Base-by-base conservation (phyloP, 2,888 invertebrate species). In the Parasteatoda lunata region DNA sequence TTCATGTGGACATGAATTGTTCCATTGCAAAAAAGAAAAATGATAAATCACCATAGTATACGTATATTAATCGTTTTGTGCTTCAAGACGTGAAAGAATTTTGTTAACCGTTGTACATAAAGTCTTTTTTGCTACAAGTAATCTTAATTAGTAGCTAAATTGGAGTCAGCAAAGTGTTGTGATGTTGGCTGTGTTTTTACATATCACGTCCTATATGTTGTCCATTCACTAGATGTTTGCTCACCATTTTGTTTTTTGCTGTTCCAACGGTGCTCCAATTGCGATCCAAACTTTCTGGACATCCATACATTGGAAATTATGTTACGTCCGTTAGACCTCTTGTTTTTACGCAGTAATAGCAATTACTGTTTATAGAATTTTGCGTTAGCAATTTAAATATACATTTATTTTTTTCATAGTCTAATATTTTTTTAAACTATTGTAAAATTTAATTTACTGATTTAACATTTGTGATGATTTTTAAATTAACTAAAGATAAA, bases 161-260 rank as follows among this genome's bases (percentile, higher is more conserved):
- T 77, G 85, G 71, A 76, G 85, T 86, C 85, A 80, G 80, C 85
- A 86, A 80, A 76, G 30, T 59, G 9, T 9, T 84, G 72, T 77
- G 69, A 73, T 64, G 83, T 77, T 77, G 79, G n/a, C 85, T 86
- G 80, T 86, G 77, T 86, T 80, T 86, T 80, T 80, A 86, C 85
- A 86, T 86, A 86, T 86, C 85, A 86, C 85, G 80, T 86, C 76
- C 70, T 80, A 64, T 72, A 15, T 54, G 85, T 86, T 84, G 71
- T 77, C 80, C 85, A 80, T 64, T 86, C 85, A 86, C 85, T 81
- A 66, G 68, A 30, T 84, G 84, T 84, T 78, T 77, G 85, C 79
- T 80, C 85, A 86, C 77, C 30, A 52, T 86, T 85, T 86, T 65
- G 69, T 77, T 68, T 73, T 76, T 47, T 70, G 77, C 76, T 68